Evolutionary conservation across 2,888 invertebrate species (phyloP).

Genomic region (Halictus ligatus): DNA sequence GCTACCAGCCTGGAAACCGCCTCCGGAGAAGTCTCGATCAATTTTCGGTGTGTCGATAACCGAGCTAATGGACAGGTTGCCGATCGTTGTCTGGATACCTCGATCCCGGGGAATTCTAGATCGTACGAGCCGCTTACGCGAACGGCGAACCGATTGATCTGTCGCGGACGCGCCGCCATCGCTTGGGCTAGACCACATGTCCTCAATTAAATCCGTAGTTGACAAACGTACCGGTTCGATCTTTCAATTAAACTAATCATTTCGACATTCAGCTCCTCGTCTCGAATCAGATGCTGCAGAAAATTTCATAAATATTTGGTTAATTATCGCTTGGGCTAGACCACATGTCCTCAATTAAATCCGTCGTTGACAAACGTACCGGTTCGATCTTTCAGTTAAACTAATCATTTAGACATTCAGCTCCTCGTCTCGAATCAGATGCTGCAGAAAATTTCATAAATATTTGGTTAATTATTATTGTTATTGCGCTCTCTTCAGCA

Average conservation of each 20-base stretch:
- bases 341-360: neutral
- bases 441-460: no score
- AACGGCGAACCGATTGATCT: neutral
- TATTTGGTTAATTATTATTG: no score
- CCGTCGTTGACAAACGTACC: neutral
- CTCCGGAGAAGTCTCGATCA: conserved; percentile 25
- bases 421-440: neutral
- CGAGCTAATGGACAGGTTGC: conserved; percentile 54
- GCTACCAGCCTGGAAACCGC: conserved; percentile 29
- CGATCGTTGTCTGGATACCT: conserved; percentile 10
- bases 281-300: no score
- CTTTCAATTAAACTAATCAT: neutral
- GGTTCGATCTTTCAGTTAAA: neutral
- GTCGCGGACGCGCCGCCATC: neutral
- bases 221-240: neutral
- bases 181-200: neutral
- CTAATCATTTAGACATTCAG: neutral
- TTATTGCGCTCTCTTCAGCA: no score
- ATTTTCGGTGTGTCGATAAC: conserved; percentile 55
- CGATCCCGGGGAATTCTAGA: conserved; percentile 1
- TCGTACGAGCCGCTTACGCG: conserved; percentile 9
- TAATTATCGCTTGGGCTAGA: neutral
- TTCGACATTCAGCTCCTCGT: neutral
- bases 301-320: no score
- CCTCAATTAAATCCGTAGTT: neutral